These are phyloP conservation scores for Pyrocephalus nanus DNA, from an alignment of 2,797 vertebrate genomes.

Conservation along the genomic window DNA sequence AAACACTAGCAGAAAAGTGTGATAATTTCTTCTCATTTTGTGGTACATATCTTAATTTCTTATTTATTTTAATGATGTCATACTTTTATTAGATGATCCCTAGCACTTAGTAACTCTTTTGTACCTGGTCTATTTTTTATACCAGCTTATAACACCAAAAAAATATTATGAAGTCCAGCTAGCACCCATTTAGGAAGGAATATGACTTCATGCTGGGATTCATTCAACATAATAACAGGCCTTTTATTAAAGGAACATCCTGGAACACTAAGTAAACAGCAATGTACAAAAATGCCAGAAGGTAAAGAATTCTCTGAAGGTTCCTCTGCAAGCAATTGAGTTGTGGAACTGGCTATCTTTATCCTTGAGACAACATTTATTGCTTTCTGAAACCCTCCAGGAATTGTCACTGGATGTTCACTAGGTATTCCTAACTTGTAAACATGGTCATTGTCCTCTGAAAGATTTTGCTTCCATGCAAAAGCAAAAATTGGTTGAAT, in stretches of 20 bases:
- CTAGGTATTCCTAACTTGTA: slow-evolving; percentile 51
- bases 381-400: slow-evolving; percentile 67
- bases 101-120: background rate
- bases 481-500: background rate
- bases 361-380: slow-evolving; percentile 71
- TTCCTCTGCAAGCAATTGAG: slow-evolving; percentile 69
- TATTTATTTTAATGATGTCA: background rate
- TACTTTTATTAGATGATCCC: background rate
- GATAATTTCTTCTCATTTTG: background rate
- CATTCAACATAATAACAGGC: slow-evolving; percentile 36
- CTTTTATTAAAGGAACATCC: slow-evolving; percentile 66
- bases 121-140: background rate
- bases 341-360: slow-evolving; percentile 69
- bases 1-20: background rate
- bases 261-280: slow-evolving; percentile 44
- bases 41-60: background rate
- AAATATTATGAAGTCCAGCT: background rate
- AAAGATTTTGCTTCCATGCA: slow-evolving; percentile 3
- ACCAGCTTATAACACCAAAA: background rate
- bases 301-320: slow-evolving; percentile 70
- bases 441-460: slow-evolving; percentile 36
- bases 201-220: slow-evolving; percentile 33
- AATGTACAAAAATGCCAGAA: slow-evolving; percentile 65
- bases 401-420: slow-evolving; percentile 62
- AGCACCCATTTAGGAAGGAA: background rate